A percentile compares a stretch with the other conserved stretches of the same genome.
These are phyloP conservation scores for Apteryx mantelli DNA, from an alignment of 2,113 vertebrate species.

Conservation along the genomic window DNA sequence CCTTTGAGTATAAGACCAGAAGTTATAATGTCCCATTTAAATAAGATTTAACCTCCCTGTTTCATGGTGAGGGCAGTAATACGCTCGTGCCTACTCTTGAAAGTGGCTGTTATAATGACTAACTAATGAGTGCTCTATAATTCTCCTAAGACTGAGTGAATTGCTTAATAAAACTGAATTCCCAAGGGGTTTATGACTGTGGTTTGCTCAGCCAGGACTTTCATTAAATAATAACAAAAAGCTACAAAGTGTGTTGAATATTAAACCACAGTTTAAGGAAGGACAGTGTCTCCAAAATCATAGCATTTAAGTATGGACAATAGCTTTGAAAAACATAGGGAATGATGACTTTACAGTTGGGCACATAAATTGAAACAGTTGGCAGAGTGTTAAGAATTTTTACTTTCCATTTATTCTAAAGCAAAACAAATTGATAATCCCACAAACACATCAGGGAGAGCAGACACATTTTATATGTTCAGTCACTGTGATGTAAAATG, in stretches of 20 bases:
- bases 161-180: not conserved
- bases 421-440: not conserved
- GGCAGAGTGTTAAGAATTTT: not conserved
- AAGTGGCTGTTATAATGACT: not conserved
- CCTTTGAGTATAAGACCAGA: not conserved
- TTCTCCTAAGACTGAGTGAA: not conserved
- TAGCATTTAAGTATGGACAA: not conserved
- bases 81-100: not conserved
- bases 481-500: not conserved
- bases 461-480: not conserved
- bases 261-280: not conserved
- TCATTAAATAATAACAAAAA: not conserved
- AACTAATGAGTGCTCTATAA: not conserved
- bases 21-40: not conserved
- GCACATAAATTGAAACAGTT: not conserved
- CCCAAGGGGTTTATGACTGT: not conserved
- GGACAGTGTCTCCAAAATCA: not conserved
- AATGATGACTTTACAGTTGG: not conserved
- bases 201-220: not conserved
- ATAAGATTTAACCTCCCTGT: not conserved
- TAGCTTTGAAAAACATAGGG: not conserved
- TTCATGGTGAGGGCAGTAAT: not conserved
- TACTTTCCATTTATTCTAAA: not conserved
- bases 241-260: not conserved
- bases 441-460: not conserved